Evolutionary conservation across 2,888 invertebrate genomes (phyloP).

Genomic region (Chesias legatella): DNA sequence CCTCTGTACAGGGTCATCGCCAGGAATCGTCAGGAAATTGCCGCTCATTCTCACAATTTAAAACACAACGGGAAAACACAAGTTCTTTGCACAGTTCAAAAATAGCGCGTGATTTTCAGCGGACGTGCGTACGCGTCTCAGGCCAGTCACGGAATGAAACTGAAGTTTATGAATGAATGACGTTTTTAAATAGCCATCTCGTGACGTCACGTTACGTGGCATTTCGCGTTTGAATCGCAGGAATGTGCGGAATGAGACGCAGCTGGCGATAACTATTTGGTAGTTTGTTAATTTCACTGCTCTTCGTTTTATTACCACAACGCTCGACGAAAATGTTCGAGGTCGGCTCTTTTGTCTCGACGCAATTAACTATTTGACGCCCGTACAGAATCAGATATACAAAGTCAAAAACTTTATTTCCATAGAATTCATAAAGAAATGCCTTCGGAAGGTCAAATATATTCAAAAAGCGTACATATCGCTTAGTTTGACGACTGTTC

Average conservation of each 20-base stretch:
- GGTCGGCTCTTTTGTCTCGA: too few species aligned
- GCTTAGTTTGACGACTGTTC: too few species aligned
- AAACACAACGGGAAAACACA: conserved; percentile 38
- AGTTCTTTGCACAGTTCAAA: conserved; percentile 40
- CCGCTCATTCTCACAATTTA: conserved; percentile 67
- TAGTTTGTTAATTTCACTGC: conserved; percentile 12
- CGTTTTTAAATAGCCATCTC: conserved; percentile 63
- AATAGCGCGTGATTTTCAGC: conserved; percentile 36
- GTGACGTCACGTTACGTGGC: conserved; percentile 50
- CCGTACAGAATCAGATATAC: too few species aligned
- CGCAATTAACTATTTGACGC: too few species aligned
- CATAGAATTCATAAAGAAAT: too few species aligned
- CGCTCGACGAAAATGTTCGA: background rate
- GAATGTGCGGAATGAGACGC: conserved; percentile 47
- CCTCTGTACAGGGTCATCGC: conserved; percentile 61
- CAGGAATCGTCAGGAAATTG: conserved; percentile 72
- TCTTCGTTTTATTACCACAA: conserved; percentile 6
- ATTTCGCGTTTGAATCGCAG: conserved; percentile 59
- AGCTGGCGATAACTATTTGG: conserved; percentile 21
- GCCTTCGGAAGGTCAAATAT: too few species aligned
- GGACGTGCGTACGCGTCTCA: conserved; percentile 63
- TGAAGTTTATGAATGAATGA: conserved; percentile 74
- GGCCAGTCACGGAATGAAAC: conserved; percentile 52
- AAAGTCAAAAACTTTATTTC: too few species aligned
- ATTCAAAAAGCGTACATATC: too few species aligned